These are phyloP conservation scores for Acrobasis suavella DNA, from an alignment of 2,888 invertebrate genomes.

Conservation along the genomic window DNA sequence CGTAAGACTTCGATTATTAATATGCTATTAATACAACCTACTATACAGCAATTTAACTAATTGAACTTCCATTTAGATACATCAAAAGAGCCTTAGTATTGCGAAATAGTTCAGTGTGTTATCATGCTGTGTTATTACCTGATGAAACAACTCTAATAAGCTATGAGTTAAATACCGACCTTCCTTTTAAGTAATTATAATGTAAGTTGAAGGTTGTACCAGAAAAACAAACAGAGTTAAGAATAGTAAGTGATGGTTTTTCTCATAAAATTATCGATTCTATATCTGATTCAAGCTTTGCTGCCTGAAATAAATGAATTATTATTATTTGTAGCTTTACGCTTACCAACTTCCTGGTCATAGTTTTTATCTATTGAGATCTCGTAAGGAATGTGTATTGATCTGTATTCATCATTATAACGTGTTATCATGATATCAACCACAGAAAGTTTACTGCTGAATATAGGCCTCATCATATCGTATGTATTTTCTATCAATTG, in stretches of 20 bases:
- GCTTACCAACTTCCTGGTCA: no score
- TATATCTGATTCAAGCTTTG: no score
- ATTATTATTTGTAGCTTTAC: no score
- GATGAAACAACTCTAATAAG: slow-evolving; percentile 19
- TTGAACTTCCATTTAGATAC: slow-evolving; percentile 16
- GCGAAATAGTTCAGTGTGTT: slow-evolving; percentile 20
- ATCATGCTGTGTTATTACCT: slow-evolving; percentile 15
- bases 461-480: no score
- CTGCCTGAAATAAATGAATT: no score
- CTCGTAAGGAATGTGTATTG: no score
- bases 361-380: no score
- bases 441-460: no score
- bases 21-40: slow-evolving; percentile 1
- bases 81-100: slow-evolving; percentile 9
- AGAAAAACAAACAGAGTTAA: background rate
- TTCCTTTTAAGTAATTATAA: slow-evolving; percentile 20
- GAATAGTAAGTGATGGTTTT: background rate
- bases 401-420: no score
- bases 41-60: slow-evolving; percentile 11
- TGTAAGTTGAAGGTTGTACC: slow-evolving; percentile 9
- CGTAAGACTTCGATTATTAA: slow-evolving; percentile 4
- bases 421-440: no score
- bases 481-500: no score
- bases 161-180: slow-evolving; percentile 6
- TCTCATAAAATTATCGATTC: background rate